Base-by-base conservation (phyloP, 2,888 invertebrate genomes). In the Pyrgus malvae region DNA sequence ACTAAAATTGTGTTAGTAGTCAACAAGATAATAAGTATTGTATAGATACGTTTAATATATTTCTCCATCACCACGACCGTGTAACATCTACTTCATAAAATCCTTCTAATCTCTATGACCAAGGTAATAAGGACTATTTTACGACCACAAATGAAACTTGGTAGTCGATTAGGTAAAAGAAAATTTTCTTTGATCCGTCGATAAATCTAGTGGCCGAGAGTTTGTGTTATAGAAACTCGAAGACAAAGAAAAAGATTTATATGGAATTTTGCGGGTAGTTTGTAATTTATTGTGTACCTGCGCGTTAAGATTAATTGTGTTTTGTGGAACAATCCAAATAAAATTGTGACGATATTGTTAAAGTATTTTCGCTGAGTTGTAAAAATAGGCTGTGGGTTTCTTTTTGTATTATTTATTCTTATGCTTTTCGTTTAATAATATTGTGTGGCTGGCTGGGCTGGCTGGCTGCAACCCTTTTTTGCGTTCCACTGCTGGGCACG, bases 151-250 rank as follows among this genome's bases (percentile, higher is more conserved):
- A 4, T 21, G 8, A 11, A 7, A 21, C 12, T 14, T 8, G 21
- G 31, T n/a, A 16, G 5, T 14, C 7, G 31, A 38, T 48, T 23
- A 31, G n/a, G 35, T 38, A 9, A 40, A 48, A 21, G 46, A 40
- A 40, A 21, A 55, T 62, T 59, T 61, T 56, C 67, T 67, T 67
- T 67, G 64, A 67, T 67, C 65, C 56, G 44, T 55, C 58, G 58
- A 65, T 65, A 64, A 65, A 65, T 64, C 58, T 56, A 48, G 57
- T 19, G 31, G 25, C 38, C 46, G 14, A 11, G 38, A 9, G 38
- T 8, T 40, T 3, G 45, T 27, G 25, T 35, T 46, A 21, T 46
- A 23, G 21, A 27, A 33, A 19, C 11, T 21, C 5, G 14, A 11
- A 27, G 27, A 16, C 27, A 42, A 37, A 37, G 37, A 17, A 37